Percentiles rank a stretch among this genome's conserved stretches.
phyloP scores from a whole-genome alignment of 2,113 vertebrate genomes.

The Tiliqua scincoides region DNA sequence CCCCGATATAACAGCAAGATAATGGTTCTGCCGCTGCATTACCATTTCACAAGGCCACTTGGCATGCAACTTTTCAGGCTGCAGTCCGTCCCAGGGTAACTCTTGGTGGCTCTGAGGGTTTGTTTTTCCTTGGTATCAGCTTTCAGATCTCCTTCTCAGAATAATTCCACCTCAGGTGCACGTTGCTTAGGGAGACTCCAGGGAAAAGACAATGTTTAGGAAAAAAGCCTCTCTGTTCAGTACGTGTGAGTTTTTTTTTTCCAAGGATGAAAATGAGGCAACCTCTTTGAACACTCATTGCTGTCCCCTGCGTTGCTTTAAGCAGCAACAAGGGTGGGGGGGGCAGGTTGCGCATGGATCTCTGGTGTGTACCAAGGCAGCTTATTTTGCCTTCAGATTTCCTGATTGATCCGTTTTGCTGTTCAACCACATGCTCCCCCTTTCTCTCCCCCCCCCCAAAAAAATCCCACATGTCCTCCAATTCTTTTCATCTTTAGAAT shows the following conservation, averaged over 20 bases:
- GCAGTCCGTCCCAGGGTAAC: too few species aligned
- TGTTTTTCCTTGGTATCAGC: not conserved
- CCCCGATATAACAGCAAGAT: not conserved
- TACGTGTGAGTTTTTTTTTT: accelerated
- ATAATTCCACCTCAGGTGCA: not conserved
- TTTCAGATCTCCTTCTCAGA: not conserved
- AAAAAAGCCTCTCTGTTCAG: not conserved
- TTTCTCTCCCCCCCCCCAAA: not conserved
- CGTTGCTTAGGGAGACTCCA: not conserved
- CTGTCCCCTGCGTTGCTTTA: not conserved
- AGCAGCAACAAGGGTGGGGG: not conserved
- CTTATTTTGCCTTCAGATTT: not conserved
- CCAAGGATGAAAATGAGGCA: not conserved
- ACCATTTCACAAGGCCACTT: not conserved
- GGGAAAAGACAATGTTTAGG: not conserved
- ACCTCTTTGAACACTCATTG: not conserved
- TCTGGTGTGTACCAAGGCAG: not conserved
- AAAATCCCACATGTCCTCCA: too few species aligned
- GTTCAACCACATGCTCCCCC: too few species aligned
- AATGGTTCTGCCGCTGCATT: too few species aligned
- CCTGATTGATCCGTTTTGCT: too few species aligned
- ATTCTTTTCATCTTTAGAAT: constrained; percentile 41
- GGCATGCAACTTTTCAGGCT: not conserved
- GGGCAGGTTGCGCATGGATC: too few species aligned
- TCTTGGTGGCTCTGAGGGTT: not conserved